Evolutionary conservation across 2,888 invertebrate genomes (phyloP), one percentile per base, ranked within the genome.

Genomic region (Pilophorus perplexus): DNA sequence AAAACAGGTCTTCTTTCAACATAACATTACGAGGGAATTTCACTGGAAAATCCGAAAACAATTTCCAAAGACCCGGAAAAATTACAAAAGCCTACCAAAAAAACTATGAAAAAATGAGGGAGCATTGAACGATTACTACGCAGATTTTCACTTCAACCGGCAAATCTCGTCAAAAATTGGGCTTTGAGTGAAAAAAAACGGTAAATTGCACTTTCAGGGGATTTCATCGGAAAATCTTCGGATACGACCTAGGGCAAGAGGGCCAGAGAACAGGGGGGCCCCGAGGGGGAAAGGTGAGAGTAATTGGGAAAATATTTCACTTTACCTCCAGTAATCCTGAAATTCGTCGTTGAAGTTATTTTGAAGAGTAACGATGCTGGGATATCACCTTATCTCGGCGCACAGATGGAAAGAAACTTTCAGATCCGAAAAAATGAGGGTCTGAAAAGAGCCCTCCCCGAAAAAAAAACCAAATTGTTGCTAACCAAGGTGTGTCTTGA

Each of bases 1-100:
- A 52, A 68, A 60, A 68, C 68, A 68, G 68, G 68, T 68, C 67
- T 60, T 59, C 37, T 50, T 67, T 65, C 50, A 48, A 44, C 55
- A 42, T 12, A 28, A 64, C 50, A 57, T 44, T 40, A 22, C 42
- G n/a, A 23, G 25, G n/a, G n/a, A n/a, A n/a, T n/a, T n/a, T n/a
- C n/a, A n/a, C n/a, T 55, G 18, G 42, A 65, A 38, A n/a, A 14
- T 25, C 23, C 6, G 20, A n/a, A 38, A n/a, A 20, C 12, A 20
- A 22, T 18, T 33, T 28, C 3, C 16, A 23, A 5, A 3, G 25
- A 6, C 14, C 23, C 14, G 1, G 3, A 14, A 37, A 20, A 22
- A 55, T 2, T 16, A 14, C 12, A 2, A 28, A 33, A 12, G 12
- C n/a, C n/a, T 2, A 52, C 33, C 20, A 18, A 28, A 23, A 48